phyloP scores from a whole-genome alignment of 2,797 vertebrate genomes.

The Antrozous pallidus region DNA sequence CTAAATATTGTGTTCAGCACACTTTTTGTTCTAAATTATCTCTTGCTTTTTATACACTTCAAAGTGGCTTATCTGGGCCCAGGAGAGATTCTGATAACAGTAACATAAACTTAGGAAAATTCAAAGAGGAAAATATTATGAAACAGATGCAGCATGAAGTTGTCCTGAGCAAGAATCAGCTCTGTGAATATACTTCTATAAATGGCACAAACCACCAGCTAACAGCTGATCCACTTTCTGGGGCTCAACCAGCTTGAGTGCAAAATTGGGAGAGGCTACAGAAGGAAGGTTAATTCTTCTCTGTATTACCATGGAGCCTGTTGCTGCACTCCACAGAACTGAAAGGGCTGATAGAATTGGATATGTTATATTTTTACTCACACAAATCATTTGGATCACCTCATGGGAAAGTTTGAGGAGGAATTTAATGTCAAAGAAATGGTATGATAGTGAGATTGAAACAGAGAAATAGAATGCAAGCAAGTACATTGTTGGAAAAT shows the following conservation, averaged over 20 bases:
- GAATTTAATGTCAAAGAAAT: constrained; percentile 16
- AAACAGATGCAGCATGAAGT: not conserved
- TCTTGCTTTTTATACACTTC: not conserved
- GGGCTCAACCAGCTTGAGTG: constrained; percentile 12
- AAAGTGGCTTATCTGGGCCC: not conserved
- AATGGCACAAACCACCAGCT: constrained; percentile 26
- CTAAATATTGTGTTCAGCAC: not conserved
- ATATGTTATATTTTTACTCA: constrained; percentile 40
- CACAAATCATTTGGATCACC: constrained; percentile 10
- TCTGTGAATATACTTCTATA: constrained; percentile 43
- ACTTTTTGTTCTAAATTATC: not conserved
- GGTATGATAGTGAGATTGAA: not conserved
- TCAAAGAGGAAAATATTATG: not conserved
- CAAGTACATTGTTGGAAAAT: not conserved
- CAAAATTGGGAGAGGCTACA: not conserved
- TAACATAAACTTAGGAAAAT: constrained; percentile 5
- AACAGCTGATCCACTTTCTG: constrained; percentile 47
- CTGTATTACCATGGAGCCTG: not conserved
- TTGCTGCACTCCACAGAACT: not conserved
- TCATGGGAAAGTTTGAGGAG: not conserved
- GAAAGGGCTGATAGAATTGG: constrained; percentile 5
- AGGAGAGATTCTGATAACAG: constrained; percentile 12
- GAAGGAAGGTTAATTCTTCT: constrained; percentile 16
- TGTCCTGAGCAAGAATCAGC: not conserved
- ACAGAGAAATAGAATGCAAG: not conserved